phyloP scores from a whole-genome alignment of 1,140 invertebrate species.

The Ceratina australensis region DNA sequence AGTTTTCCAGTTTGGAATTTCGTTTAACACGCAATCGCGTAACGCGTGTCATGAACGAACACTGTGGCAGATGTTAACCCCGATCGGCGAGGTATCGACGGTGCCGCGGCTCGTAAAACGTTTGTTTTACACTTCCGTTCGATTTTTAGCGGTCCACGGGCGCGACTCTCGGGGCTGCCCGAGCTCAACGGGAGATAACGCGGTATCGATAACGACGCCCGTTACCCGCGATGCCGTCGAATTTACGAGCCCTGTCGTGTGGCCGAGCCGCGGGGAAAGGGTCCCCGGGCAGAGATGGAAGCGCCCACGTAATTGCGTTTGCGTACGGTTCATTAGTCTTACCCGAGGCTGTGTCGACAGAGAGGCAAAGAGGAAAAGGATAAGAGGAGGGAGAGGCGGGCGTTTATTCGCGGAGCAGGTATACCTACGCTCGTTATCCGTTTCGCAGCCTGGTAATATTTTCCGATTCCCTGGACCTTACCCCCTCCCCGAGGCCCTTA shows the following conservation, averaged over 20 bases:
- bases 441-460: constrained; percentile 63
- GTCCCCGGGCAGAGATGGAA: constrained; percentile 46
- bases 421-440: constrained; percentile 52
- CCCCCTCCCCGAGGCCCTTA: constrained; percentile 43
- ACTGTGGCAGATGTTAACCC: no score
- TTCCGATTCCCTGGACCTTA: constrained; percentile 47
- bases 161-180: background rate
- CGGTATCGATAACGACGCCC: constrained; percentile 53
- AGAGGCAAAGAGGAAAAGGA: constrained; percentile 6
- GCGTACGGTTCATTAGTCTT: constrained; percentile 58
- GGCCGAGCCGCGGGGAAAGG: background rate
- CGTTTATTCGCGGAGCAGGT: constrained; percentile 58
- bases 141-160: constrained; percentile 23
- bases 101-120: constrained; percentile 56
- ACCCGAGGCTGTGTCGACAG: constrained; percentile 24
- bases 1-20: no score
- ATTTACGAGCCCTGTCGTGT: constrained; percentile 53
- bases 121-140: constrained; percentile 53
- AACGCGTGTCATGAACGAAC: no score
- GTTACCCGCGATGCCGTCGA: constrained; percentile 44
- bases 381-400: constrained; percentile 4
- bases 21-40: no score
- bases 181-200: constrained; percentile 48
- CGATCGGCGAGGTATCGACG: background rate
- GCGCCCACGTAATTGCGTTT: constrained; percentile 55